Percentiles rank a stretch among this genome's conserved stretches.
phyloP scores from a whole-genome alignment of 2,113 vertebrate species.

The Muntiacus reevesi region DNA sequence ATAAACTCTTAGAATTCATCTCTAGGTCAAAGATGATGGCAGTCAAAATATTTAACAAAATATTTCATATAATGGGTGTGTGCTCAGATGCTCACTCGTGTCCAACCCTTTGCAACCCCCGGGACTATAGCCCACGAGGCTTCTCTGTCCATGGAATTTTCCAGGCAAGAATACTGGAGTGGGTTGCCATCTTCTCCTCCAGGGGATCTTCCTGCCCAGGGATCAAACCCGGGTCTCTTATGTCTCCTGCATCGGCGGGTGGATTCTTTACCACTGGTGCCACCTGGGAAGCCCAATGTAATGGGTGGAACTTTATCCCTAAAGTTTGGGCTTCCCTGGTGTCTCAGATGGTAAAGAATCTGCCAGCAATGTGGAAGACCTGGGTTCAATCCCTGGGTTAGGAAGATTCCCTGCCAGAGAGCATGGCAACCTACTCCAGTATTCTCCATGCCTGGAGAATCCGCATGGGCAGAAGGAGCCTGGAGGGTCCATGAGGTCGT shows the following conservation, averaged over 20 bases:
- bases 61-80: background rate
- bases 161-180: background rate
- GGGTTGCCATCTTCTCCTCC: background rate
- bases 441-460: background rate
- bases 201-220: background rate
- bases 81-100: background rate
- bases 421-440: background rate
- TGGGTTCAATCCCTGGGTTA: background rate
- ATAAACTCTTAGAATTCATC: background rate
- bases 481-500: background rate
- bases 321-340: background rate
- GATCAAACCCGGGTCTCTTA: background rate
- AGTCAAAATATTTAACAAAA: background rate
- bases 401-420: background rate
- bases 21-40: background rate
- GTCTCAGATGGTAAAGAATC: background rate
- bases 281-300: background rate
- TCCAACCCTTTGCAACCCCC: background rate
- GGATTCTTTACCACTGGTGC: background rate
- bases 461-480: background rate
- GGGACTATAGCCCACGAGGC: background rate
- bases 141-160: background rate
- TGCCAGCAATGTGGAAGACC: background rate
- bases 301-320: background rate
- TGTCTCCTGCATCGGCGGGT: background rate